These are phyloP conservation scores for Altica lythri DNA, from an alignment of 2,888 invertebrate genomes.

Conservation along the genomic window DNA sequence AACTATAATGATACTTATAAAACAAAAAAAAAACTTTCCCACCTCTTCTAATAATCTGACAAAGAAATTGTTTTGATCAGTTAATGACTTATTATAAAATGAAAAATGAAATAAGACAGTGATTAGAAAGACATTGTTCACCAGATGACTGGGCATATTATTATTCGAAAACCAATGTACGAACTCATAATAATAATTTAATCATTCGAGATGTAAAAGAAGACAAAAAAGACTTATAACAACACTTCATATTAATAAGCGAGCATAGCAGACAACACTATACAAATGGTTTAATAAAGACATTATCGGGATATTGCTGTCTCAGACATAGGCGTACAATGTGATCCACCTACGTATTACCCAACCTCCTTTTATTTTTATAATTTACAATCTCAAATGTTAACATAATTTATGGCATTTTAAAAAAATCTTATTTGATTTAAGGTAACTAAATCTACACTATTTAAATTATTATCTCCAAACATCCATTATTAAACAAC, in stretches of 20 bases:
- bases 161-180: conserved; percentile 34
- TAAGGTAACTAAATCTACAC: too few species aligned
- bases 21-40: conserved; percentile 8
- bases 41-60: conserved; percentile 9
- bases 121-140: conserved; percentile 30
- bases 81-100: conserved; percentile 25
- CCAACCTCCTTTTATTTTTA: too few species aligned
- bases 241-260: conserved; percentile 42
- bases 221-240: conserved; percentile 39
- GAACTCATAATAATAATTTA: conserved; percentile 43
- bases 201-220: conserved; percentile 35
- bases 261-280: conserved; percentile 37
- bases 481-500: too few species aligned
- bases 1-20: conserved; percentile 7
- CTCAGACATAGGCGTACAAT: conserved; percentile 23
- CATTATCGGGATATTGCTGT: conserved; percentile 42
- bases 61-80: conserved; percentile 23
- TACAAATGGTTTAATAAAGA: conserved; percentile 45
- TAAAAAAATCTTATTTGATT: too few species aligned
- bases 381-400: too few species aligned
- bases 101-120: conserved; percentile 25
- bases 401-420: too few species aligned
- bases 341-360: too few species aligned
- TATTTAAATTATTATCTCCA: too few species aligned
- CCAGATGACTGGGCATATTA: conserved; percentile 37